Base-by-base conservation (phyloP, 2,888 invertebrate genomes). In the Taphrorychus bicolor region DNA sequence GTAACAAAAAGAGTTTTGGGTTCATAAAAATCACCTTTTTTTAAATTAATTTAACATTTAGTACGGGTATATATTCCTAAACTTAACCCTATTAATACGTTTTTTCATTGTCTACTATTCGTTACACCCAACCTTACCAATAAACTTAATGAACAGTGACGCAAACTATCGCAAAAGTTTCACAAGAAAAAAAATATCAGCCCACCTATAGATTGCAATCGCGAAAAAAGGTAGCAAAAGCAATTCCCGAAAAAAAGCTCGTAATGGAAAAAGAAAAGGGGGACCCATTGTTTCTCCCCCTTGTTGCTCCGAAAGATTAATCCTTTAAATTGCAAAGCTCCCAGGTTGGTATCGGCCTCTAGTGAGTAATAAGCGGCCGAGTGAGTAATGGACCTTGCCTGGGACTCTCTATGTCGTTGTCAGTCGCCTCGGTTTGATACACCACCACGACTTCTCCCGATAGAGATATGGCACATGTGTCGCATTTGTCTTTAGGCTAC, bases 311-410 rank as follows among this genome's bases (percentile, higher is more conserved):
- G 14, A 58, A 62, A 67, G 63, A 68, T 68, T 68, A 63, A 68
- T 68, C 63, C 56, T 60, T 56, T 66, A 57, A 54, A 60, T 60
- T 56, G 57, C 66, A 66, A 66, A 51, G 57, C 54, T 14, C 51
- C 52, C 18, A 41, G 32, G 18, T 51, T 63, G 53, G 61, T 72
- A 73, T 75, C 69, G 72, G 71, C 72, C 76, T 74, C 76, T 64
- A 32, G 74, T 75, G 76, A 76, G 67, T 75, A 75, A 76, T 76
- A 75, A 72, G 76, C 70, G 75, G 76, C 72, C 56, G 59, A 69
- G 72, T 76, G 76, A 76, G 70, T 71, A 74, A 76, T 76, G 74
- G 70, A 61, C 70, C 67, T 69, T 69, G 70, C 72, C 69, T 70
- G 70, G 71, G 71, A 58, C 67, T 66, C 65, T 64, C 57, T 66